Evolutionary conservation across 2,797 vertebrate genomes (phyloP).

Genomic region (Leptodactylus fallax): DNA sequence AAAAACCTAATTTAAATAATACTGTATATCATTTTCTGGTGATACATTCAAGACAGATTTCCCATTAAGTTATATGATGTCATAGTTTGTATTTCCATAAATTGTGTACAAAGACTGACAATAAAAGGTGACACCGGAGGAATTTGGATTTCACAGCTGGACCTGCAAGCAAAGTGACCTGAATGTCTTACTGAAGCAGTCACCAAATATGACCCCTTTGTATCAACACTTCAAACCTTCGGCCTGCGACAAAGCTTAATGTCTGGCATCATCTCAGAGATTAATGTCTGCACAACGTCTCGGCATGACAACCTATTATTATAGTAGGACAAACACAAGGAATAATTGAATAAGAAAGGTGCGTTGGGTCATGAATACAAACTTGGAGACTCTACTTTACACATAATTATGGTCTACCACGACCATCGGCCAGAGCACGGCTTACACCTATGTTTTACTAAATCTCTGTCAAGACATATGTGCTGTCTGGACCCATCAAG

Average conservation of each 20-base stretch:
- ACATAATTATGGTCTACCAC: not conserved
- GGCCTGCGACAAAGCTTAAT: slow-evolving; percentile 12
- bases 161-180: not conserved
- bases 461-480: not conserved
- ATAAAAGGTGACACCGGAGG: not conserved
- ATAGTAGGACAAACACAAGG: slow-evolving; percentile 35
- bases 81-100: too few relatives aligned
- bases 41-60: not conserved
- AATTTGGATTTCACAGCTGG: not conserved
- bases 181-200: not conserved
- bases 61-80: too few relatives aligned
- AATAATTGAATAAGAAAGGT: slow-evolving; percentile 40
- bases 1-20: too few relatives aligned
- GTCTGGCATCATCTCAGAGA: slow-evolving; percentile 29
- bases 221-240: not conserved
- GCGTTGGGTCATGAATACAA: slow-evolving; percentile 4
- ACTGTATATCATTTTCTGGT: not conserved
- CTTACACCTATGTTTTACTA: not conserved
- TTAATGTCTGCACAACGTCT: slow-evolving; percentile 26
- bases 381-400: not conserved
- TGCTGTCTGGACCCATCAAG: not conserved
- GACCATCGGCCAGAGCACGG: not conserved
- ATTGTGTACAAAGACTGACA: too few relatives aligned
- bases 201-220: not conserved
- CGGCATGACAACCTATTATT: slow-evolving; percentile 32